Conservation (phyloP, 2,888 invertebrate species). For the Hypercompe scribonia region DNA sequence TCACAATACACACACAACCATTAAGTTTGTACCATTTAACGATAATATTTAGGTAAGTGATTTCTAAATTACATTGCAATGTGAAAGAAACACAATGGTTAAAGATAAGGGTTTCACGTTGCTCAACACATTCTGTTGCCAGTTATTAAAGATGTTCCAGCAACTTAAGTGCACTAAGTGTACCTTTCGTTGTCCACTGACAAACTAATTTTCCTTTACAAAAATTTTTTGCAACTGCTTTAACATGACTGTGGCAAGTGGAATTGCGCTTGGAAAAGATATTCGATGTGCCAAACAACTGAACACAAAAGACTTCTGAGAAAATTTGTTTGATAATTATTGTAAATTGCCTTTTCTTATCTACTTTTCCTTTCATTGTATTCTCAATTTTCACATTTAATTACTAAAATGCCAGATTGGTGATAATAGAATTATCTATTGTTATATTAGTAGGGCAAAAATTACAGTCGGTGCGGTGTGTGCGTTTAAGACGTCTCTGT, state of each 20-base stretch:
- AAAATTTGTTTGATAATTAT: constrained; percentile 1
- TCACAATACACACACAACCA: background rate
- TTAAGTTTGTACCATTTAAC: too few relatives aligned
- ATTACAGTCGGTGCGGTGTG: background rate
- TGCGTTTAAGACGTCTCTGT: background rate
- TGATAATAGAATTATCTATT: background rate
- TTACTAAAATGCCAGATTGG: background rate
- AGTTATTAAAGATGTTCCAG: constrained; percentile 11
- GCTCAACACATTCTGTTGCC: constrained; percentile 4
- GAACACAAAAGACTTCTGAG: constrained; percentile 18
- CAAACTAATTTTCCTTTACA: constrained; percentile 20
- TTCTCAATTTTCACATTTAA: background rate
- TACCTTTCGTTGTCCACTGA: constrained; percentile 23
- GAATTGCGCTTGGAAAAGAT: constrained; percentile 25
- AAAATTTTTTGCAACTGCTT: constrained; percentile 17
- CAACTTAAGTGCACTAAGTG: constrained; percentile 31
- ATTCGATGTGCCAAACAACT: constrained; percentile 16
- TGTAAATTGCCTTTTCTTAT: background rate
- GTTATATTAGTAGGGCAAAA: background rate
- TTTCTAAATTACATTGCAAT: background rate
- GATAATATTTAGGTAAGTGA: background rate
- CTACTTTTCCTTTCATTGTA: background rate
- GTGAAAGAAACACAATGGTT: background rate
- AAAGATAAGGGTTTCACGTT: background rate
- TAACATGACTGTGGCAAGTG: constrained; percentile 23